Conservation (phyloP, 2,113 vertebrate genomes). For the Circaetus cinerascens region DNA sequence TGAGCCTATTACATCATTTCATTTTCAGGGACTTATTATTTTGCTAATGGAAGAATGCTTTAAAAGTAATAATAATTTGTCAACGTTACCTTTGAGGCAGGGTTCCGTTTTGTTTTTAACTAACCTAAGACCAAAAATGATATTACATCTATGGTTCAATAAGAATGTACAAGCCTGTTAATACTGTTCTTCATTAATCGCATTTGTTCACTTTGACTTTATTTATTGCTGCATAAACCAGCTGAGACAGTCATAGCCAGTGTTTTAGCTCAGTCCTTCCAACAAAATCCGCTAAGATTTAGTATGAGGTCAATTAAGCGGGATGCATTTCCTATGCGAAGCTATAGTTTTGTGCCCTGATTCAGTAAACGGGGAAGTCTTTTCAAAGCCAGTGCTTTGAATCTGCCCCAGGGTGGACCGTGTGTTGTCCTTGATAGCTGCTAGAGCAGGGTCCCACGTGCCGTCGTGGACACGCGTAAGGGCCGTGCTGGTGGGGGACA, state of each 20-base stretch:
- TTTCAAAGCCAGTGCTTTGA: neutral
- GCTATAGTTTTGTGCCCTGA: neutral
- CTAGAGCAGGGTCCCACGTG: neutral
- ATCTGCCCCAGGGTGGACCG: neutral
- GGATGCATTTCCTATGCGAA: neutral
- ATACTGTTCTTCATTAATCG: neutral
- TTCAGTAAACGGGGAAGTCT: neutral
- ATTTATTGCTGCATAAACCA: constrained; percentile 64
- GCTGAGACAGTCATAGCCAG: neutral
- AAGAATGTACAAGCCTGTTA: constrained; percentile 39
- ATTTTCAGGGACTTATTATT: constrained; percentile 68
- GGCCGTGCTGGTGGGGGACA: neutral
- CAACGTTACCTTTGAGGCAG: constrained; percentile 29
- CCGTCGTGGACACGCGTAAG: rapidly evolving
- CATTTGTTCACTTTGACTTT: constrained; percentile 25
- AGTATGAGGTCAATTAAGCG: constrained; percentile 2
- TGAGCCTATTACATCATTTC: neutral
- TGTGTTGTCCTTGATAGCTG: neutral
- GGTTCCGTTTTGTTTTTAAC: constrained; percentile 43
- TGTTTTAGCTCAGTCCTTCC: constrained; percentile 25
- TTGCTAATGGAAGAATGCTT: constrained; percentile 48
- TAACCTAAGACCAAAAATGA: constrained; percentile 60
- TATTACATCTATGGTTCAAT: neutral
- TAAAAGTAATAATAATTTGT: constrained; percentile 41
- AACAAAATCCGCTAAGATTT: constrained; percentile 1